Base-by-base conservation (phyloP, 2,113 vertebrate genomes). In the Chaenocephalus aceratus region DNA sequence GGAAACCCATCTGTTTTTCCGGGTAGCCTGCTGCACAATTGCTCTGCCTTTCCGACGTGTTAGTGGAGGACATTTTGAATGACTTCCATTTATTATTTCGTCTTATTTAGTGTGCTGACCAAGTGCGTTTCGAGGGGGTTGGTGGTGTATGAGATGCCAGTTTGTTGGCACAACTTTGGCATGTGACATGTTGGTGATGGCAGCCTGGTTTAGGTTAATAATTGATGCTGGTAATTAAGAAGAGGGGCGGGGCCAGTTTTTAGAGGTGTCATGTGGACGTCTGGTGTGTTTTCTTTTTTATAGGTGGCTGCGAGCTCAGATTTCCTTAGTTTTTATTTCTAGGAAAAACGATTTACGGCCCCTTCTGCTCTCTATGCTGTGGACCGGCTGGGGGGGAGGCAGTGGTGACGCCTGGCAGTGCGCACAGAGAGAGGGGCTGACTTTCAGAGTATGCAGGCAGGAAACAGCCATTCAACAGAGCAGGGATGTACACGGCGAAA, bases 351-450 rank as follows among this genome's bases (percentile, higher is more conserved):
- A 78, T 86, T 80, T 41, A 83, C 83, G 84, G 84, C 75, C 87
- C 89, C 83, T 52, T 79, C 73, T 82, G 77, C 57, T 79, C 67
- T 82, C 74, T 75, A 80, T n/a, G 80, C 82, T 66, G 76, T 74
- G 77, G 86, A 88, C 67, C 79, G 88, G 85, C 74, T 75, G 89
- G 86, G 84, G 85, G 92, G 90, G 91, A 86, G 75, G 84, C 83
- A 56, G 77, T 74, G 90, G 87, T 90, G 88, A 92, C 92, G 94
- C 75, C 94, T 92, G 92, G 91, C 91, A 89, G 87, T 76, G 91
- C 85, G 90, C 84, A 88, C 69, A 84, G 85, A 89, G 78, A 83
- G 61, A 81, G 85, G 75, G 85, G 88, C 81, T 80, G 85, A 88
- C 85, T 91, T 91, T 90, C 62, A 91, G 93, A 77, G 58, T 90